A percentile compares a stretch with the other conserved stretches of the same genome.
Evolutionary conservation across 2,797 vertebrate species (phyloP).

Genomic region (Ateles fusciceps): DNA sequence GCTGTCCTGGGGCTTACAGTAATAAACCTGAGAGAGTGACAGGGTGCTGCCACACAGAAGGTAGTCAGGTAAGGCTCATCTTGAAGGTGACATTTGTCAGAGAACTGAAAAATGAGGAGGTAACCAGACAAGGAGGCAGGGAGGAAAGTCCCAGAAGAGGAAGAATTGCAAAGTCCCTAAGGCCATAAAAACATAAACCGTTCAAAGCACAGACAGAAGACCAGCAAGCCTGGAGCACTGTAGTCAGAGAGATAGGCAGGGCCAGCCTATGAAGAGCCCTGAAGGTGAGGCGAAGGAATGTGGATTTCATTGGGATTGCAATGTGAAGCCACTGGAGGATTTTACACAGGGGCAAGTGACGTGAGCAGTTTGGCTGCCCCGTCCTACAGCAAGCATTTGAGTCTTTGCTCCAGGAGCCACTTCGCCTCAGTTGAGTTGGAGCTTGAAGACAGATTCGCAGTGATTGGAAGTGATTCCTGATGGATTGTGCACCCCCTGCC

Average conservation of each 20-base stretch:
- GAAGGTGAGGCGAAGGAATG: too few species aligned
- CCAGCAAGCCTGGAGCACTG: rapidly evolving
- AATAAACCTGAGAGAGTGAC: neutral
- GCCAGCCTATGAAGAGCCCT: too few species aligned
- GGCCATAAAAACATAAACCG: neutral
- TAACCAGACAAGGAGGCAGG: neutral
- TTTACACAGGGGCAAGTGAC: neutral
- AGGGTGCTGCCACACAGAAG: neutral
- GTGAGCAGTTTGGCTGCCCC: neutral
- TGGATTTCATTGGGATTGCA: neutral
- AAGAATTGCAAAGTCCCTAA: neutral
- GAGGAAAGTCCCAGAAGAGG: neutral
- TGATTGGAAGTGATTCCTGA: neutral
- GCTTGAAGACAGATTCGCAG: neutral
- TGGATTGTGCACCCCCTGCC: neutral
- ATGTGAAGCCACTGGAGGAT: rapidly evolving
- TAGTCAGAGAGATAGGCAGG: neutral
- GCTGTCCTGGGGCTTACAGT: neutral
- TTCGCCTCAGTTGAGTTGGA: neutral
- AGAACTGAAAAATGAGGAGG: neutral
- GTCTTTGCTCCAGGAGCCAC: neutral
- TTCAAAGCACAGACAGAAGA: neutral
- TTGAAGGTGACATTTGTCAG: neutral
- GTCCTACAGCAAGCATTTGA: neutral
- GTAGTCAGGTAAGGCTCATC: neutral